phyloP scores from a whole-genome alignment of 2,797 vertebrate species.

The Muscicapa comitata region DNA sequence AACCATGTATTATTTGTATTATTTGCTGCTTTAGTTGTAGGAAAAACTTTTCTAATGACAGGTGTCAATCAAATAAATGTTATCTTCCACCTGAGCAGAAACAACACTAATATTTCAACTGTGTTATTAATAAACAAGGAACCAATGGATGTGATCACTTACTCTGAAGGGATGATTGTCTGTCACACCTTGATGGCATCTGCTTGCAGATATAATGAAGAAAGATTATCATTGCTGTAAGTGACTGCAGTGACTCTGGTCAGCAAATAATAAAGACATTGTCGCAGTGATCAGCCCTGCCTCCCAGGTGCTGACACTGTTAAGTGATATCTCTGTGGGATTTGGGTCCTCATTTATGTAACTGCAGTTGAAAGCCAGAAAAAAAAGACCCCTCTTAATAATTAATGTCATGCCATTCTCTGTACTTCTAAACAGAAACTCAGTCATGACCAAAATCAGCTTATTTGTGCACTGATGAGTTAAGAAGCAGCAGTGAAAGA shows the following conservation, averaged over 20 bases:
- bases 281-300: slow-evolving; percentile 54
- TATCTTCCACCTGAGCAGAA: background rate
- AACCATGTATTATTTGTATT: background rate
- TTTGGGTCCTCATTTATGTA: slow-evolving; percentile 52
- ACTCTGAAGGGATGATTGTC: slow-evolving; percentile 75
- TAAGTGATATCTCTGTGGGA: slow-evolving; percentile 74
- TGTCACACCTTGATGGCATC: slow-evolving; percentile 78
- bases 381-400: background rate
- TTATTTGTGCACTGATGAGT: background rate
- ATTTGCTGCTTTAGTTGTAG: background rate
- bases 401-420: slow-evolving; percentile 48
- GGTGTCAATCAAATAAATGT: background rate
- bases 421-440: slow-evolving; percentile 8
- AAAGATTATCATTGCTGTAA: slow-evolving; percentile 78
- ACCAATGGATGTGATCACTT: slow-evolving; percentile 26
- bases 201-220: slow-evolving; percentile 84
- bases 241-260: slow-evolving; percentile 72
- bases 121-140: slow-evolving; percentile 39
- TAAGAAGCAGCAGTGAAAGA: background rate
- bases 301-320: slow-evolving; percentile 72
- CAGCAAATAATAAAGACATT: slow-evolving; percentile 75
- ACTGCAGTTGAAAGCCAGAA: background rate
- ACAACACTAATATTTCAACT: background rate
- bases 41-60: background rate
- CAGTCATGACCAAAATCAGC: background rate